Conservation (phyloP, 1,140 invertebrate genomes). For the Ephestia elutella region DNA sequence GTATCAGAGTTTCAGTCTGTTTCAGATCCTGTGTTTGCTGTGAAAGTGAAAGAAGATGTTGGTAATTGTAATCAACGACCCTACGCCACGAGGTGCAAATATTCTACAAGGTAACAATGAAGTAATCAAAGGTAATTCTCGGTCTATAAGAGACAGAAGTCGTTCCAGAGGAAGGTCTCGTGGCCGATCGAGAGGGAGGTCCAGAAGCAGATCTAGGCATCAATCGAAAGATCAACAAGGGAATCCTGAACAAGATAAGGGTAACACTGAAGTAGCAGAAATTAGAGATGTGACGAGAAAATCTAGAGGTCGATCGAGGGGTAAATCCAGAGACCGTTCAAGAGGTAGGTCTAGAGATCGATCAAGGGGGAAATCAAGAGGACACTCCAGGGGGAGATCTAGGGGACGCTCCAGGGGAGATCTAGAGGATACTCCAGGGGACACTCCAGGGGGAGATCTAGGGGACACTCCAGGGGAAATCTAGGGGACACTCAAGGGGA, state of each 20-base stretch:
- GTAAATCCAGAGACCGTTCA: neutral
- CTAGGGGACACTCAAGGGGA: constrained; percentile 8
- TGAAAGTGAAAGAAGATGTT: neutral
- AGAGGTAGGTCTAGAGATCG: constrained; percentile 11
- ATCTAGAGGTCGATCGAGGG: neutral
- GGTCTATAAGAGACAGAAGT: neutral
- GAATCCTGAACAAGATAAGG: neutral
- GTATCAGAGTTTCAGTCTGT: neutral
- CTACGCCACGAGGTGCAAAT: neutral
- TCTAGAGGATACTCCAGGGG: constrained; percentile 17
- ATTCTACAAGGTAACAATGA: neutral
- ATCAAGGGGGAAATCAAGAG: constrained; percentile 16
- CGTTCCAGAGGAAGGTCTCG: neutral
- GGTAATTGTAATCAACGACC: neutral
- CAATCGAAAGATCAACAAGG: neutral
- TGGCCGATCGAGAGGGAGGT: neutral
- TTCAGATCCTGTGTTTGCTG: neutral
- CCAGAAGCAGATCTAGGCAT: neutral
- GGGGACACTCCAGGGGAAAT: constrained; percentile 15
- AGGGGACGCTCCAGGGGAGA: constrained; percentile 14
- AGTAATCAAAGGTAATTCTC: neutral
- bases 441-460: constrained; percentile 11
- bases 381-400: constrained; percentile 12
- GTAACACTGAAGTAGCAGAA: neutral
- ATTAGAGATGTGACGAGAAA: neutral